phyloP scores from a whole-genome alignment of 2,797 vertebrate species.

The Huso huso region DNA sequence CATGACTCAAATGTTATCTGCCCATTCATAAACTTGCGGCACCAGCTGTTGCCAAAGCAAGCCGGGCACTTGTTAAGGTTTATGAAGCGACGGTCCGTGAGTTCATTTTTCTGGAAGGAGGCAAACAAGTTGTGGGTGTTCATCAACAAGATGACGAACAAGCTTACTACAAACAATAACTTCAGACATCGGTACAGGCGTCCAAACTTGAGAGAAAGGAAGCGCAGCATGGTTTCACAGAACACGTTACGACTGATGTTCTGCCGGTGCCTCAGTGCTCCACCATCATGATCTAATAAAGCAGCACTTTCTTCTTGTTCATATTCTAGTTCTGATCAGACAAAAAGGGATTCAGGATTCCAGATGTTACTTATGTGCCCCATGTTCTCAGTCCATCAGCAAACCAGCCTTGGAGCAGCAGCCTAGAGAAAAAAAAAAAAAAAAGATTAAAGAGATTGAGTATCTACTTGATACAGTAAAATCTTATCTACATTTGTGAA shows the following conservation, averaged over 20 bases:
- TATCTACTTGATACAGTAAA: too few relatives aligned
- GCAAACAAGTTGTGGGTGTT: constrained; percentile 94
- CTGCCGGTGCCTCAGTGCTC: constrained; percentile 42
- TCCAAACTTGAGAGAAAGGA: constrained; percentile 88
- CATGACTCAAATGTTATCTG: constrained; percentile 95
- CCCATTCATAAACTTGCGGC: constrained; percentile 96
- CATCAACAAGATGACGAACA: constrained; percentile 87
- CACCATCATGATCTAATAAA: constrained; percentile 35
- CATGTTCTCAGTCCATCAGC: constrained; percentile 43
- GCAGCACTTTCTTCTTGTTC: constrained; percentile 14
- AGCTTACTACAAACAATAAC: constrained; percentile 79
- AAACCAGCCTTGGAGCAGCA: constrained; percentile 11
- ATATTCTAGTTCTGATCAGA: constrained; percentile 32
- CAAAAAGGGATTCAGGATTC: constrained; percentile 33
- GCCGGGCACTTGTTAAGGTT: constrained; percentile 98
- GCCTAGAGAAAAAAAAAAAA: too few relatives aligned
- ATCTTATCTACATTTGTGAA: too few relatives aligned
- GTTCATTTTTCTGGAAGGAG: constrained; percentile 96
- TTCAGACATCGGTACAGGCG: constrained; percentile 93
- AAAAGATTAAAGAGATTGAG: too few relatives aligned
- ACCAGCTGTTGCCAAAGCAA: constrained; percentile 98
- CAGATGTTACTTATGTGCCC: constrained; percentile 43
- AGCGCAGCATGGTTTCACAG: constrained; percentile 85
- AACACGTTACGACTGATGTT: constrained; percentile 32
- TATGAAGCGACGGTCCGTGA: constrained; percentile 90